These are phyloP conservation scores for Huso huso DNA, from an alignment of 2,797 vertebrate species.

Conservation along the genomic window DNA sequence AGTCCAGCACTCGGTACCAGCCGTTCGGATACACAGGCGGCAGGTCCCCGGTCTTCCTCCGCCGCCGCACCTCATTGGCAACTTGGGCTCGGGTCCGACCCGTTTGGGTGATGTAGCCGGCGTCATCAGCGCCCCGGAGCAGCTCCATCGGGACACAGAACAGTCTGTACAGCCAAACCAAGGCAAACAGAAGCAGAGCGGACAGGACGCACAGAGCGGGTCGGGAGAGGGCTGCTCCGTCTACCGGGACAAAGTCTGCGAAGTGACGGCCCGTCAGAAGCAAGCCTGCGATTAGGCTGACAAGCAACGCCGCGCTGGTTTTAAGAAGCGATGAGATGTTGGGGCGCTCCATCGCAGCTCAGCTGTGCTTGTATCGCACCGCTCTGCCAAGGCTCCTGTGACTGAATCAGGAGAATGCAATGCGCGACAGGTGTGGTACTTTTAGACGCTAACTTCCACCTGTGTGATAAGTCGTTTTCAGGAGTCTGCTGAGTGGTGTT, in stretches of 20 bases:
- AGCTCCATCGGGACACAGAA: slow-evolving; percentile 57
- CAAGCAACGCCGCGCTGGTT: slow-evolving; percentile 26
- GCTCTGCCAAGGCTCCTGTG: not conserved
- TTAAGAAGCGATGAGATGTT: slow-evolving; percentile 18
- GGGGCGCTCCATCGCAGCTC: slow-evolving; percentile 10
- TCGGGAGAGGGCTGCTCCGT: slow-evolving; percentile 18
- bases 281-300: slow-evolving; percentile 30
- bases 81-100: slow-evolving; percentile 51
- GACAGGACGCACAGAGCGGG: slow-evolving; percentile 34
- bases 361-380: not conserved
- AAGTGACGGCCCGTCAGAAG: slow-evolving; percentile 31
- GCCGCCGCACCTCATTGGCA: slow-evolving; percentile 56
- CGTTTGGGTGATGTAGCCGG: slow-evolving; percentile 58
- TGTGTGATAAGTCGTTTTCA: not conserved
- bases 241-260: slow-evolving; percentile 20
- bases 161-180: slow-evolving; percentile 46
- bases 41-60: slow-evolving; percentile 57
- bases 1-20: slow-evolving; percentile 69
- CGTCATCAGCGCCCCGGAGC: slow-evolving; percentile 50
- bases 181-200: slow-evolving; percentile 29
- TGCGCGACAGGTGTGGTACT: not conserved
- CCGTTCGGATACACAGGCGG: slow-evolving; percentile 75
- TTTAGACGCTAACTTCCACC: not conserved
- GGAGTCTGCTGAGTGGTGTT: not conserved
- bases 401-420: not conserved